These are phyloP conservation scores for Bostrychus sinensis DNA, from an alignment of 2,113 vertebrate species.

Conservation along the genomic window DNA sequence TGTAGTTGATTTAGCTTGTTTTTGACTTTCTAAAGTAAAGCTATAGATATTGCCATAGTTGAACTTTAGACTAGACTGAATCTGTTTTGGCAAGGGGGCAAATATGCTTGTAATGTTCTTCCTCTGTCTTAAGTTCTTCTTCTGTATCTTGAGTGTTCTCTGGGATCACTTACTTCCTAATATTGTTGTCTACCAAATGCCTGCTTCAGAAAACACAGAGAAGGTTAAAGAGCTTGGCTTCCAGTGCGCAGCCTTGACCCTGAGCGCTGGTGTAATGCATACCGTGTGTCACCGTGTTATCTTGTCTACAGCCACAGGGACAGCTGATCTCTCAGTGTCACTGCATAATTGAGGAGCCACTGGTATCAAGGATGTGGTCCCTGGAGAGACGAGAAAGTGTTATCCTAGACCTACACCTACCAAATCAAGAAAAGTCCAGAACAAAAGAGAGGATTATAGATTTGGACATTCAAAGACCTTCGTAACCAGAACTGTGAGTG, in stretches of 20 bases:
- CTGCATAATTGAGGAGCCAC: conserved; percentile 77
- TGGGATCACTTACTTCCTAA: conserved; percentile 11
- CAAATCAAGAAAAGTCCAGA: conserved; percentile 19
- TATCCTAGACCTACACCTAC: conserved; percentile 55
- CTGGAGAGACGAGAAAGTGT: conserved; percentile 71
- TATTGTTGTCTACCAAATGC: conserved; percentile 11
- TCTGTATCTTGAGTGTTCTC: neutral
- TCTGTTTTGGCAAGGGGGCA: no score
- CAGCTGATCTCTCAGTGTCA: conserved; percentile 65
- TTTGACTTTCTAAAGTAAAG: no score
- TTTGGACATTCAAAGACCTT: neutral
- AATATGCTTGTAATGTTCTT: no score
- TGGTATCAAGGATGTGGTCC: conserved; percentile 66
- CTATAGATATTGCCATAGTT: no score
- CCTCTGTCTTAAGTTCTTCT: no score
- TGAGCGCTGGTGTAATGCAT: conserved; percentile 49
- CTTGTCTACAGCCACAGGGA: conserved; percentile 61
- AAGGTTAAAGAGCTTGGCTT: conserved; percentile 52
- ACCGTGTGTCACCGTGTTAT: conserved; percentile 57
- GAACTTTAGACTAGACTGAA: no score
- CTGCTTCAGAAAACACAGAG: conserved; percentile 13
- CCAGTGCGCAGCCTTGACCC: conserved; percentile 38
- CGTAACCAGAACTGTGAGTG: conserved; percentile 1
- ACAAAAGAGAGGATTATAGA: conserved; percentile 24
- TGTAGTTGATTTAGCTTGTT: no score